Percentiles rank a stretch among this genome's conserved stretches.
These are phyloP conservation scores for Catostylus mosaicus DNA, from an alignment of 30 jellyfish, hydroid and myxozoan genomes.

Conservation along the genomic window DNA sequence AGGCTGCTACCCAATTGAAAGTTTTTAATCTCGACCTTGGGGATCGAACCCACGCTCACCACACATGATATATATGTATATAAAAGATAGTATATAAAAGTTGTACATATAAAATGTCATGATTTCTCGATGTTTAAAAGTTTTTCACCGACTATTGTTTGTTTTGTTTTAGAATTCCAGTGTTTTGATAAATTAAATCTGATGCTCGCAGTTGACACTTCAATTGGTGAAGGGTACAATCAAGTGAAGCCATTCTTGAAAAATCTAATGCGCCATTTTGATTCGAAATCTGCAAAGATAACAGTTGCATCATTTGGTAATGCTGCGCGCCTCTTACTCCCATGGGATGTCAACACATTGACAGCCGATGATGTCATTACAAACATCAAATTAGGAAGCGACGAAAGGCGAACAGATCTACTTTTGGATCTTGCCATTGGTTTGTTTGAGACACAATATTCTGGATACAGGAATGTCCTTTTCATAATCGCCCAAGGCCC, in stretches of 20 bases:
- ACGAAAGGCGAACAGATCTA: slow-evolving; percentile 47
- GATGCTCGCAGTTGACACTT: slow-evolving; percentile 62
- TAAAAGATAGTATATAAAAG: no score
- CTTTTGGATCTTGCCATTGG: slow-evolving; percentile 38
- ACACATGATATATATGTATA: no score
- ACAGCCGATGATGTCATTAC: not conserved
- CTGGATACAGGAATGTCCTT: slow-evolving; percentile 19
- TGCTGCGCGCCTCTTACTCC: slow-evolving; percentile 12
- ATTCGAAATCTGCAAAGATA: not conserved
- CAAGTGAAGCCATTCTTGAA: slow-evolving; percentile 1
- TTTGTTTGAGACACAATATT: slow-evolving; percentile 7
- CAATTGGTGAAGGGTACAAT: slow-evolving; percentile 3
- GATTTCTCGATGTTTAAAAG: no score
- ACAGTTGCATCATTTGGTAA: slow-evolving; percentile 43
- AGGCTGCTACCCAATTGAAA: no score
- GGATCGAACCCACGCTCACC: no score
- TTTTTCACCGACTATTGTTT: no score
- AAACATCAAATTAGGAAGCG: not conserved
- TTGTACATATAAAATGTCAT: no score
- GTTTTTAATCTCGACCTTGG: no score
- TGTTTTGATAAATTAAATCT: slow-evolving; percentile 55
- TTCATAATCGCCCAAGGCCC: slow-evolving; percentile 43
- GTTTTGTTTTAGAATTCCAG: slow-evolving; percentile 41
- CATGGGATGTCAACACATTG: slow-evolving; percentile 3
- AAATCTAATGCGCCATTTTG: slow-evolving; percentile 14